Base-by-base conservation (phyloP, 2,888 invertebrate species). In the Lasius fuliginosus region DNA sequence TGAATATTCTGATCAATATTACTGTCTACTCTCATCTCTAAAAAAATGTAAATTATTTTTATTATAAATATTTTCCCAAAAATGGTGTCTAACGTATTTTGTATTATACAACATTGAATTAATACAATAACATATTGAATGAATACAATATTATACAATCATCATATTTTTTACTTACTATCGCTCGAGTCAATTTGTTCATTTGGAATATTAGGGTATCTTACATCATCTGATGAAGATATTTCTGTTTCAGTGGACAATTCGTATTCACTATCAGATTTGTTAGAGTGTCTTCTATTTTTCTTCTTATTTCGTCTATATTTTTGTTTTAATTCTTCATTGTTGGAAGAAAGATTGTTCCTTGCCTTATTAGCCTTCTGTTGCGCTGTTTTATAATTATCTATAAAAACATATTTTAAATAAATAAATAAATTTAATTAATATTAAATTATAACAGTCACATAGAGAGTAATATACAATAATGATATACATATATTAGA, bases 291-390 rank as follows among this genome's bases (percentile, higher is more conserved):
- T 0, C 2, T 12, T 53, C 15, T 33, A 2, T 3, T 71, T 23
- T 33, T 56, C 0, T 23, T 36, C 3, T 23, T 71, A 0, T 36
- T 71, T 33, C 12, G 1, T 6, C 0, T 56, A 15, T 3, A 0
- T 33, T 49, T 56, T 12, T 30, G 12, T 53, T 69, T 49, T n/a
- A 56, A 36, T 3, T 36, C 11, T 53, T 71, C 33, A 8, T 46
- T 68, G 3, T 69, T 49, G 68, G 68, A 68, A 11, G 49, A 68
- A 33, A 68, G 49, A 27, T 65, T 69, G 5, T n/a, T 15, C 2
- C 11, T 69, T 1, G 71, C 23, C 53, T 53, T 71, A 56, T 56
- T 71, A 36, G 53, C 71, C 33, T 71, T 56, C 23, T 23, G 4
- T 5, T 71, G 71, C 8, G 71, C 53, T 56, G 5, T 12, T 69